A percentile compares a stretch with the other conserved stretches of the same genome.
These are phyloP conservation scores for Drosophila helvetica DNA, from an alignment of 2,888 invertebrate genomes.

Conservation along the genomic window DNA sequence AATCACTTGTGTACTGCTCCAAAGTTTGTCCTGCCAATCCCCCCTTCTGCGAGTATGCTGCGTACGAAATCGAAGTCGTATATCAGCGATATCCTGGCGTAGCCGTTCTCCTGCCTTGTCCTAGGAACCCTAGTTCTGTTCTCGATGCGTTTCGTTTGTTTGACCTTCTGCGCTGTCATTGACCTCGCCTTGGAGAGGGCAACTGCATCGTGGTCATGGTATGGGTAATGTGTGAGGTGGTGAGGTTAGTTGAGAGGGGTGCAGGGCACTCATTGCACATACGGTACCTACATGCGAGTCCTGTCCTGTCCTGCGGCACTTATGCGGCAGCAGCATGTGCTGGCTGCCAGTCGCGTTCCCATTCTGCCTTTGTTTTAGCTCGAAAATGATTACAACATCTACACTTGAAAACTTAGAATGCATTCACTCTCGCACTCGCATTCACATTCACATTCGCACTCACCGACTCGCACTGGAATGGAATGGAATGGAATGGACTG, in stretches of 20 bases:
- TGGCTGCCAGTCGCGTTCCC: conserved; percentile 20
- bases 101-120: conserved; percentile 6
- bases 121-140: background rate
- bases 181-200: conserved; percentile 54
- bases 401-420: conserved; percentile 72
- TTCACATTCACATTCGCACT: conserved; percentile 13
- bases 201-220: conserved; percentile 49
- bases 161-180: conserved; percentile 74
- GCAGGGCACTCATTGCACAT: conserved; percentile 51
- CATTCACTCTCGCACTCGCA: conserved; percentile 40
- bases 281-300: conserved; percentile 24
- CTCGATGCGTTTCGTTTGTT: conserved; percentile 37
- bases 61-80: conserved; percentile 65
- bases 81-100: conserved; percentile 69
- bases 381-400: conserved; percentile 45
- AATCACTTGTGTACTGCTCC: conserved; percentile 19
- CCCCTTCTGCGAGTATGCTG: conserved; percentile 11
- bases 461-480: too few species aligned
- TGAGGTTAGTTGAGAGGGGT: conserved; percentile 7
- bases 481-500: too few species aligned
- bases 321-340: conserved; percentile 21
- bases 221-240: background rate
- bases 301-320: conserved; percentile 40
- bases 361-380: conserved; percentile 46
- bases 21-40: conserved; percentile 17